These are phyloP conservation scores for Drosophila busckii DNA, from an alignment of 1,140 invertebrate genomes.

Conservation along the genomic window DNA sequence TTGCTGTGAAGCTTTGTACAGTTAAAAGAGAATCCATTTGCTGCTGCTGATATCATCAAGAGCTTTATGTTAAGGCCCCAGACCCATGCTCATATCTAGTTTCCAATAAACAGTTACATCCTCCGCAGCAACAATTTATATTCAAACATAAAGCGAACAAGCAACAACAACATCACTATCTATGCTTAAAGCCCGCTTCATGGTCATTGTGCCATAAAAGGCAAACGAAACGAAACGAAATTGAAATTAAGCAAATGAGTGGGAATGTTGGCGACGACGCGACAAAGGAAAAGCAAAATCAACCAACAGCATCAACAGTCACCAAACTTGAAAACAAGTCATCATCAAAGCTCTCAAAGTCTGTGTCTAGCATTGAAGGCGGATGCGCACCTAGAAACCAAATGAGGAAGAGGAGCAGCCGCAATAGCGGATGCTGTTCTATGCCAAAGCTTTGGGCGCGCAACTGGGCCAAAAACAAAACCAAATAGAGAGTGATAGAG, in stretches of 20 bases:
- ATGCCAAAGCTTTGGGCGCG: conserved; percentile 34
- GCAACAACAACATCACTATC: conserved; percentile 14
- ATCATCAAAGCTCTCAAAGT: conserved; percentile 41
- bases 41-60: conserved; percentile 27
- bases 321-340: conserved; percentile 51
- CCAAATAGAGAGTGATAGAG: conserved; percentile 19
- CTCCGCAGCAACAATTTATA: conserved; percentile 60
- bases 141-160: conserved; percentile 6
- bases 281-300: conserved; percentile 30
- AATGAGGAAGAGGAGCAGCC: conserved; percentile 55
- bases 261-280: conserved; percentile 65
- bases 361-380: conserved; percentile 39
- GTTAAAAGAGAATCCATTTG: too few species aligned
- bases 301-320: conserved; percentile 8
- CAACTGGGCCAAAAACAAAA: conserved; percentile 63
- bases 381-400: conserved; percentile 69
- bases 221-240: conserved; percentile 72
- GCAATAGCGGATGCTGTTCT: conserved; percentile 60
- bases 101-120: conserved; percentile 63
- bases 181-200: conserved; percentile 55
- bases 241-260: conserved; percentile 76
- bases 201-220: conserved; percentile 76
- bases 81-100: conserved; percentile 31
- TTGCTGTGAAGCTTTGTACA: conserved; percentile 5
- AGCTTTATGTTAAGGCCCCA: conserved; percentile 19